phyloP scores from a whole-genome alignment of 2,888 invertebrate genomes.

The Agrochola litura region DNA sequence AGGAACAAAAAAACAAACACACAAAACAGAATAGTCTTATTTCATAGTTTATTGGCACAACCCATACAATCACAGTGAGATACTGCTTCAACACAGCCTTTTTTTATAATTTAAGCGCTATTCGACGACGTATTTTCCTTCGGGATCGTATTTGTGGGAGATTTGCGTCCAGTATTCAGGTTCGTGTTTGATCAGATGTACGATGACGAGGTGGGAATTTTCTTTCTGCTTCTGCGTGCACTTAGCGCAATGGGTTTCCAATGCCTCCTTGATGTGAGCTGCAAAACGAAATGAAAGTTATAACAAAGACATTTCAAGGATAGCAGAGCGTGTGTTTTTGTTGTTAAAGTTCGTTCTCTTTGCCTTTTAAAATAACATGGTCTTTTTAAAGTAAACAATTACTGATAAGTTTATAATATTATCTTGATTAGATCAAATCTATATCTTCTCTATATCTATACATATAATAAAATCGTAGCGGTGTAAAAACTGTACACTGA shows the following conservation, averaged over 20 bases:
- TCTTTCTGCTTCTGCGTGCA: constrained; percentile 78
- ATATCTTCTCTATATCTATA: background rate
- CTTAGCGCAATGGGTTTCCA: constrained; percentile 80
- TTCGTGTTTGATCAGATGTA: constrained; percentile 81
- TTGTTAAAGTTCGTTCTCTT: background rate
- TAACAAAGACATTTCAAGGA: background rate
- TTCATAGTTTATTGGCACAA: constrained; percentile 35
- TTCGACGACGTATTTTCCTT: constrained; percentile 70
- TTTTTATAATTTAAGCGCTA: constrained; percentile 55
- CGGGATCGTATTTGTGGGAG: constrained; percentile 74
- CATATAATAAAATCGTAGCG: no score
- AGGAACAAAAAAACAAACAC: background rate
- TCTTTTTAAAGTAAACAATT: background rate
- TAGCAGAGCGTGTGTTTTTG: background rate
- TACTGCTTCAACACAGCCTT: constrained; percentile 24
- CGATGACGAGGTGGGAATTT: constrained; percentile 76
- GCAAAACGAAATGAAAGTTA: constrained; percentile 43
- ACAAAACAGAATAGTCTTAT: constrained; percentile 2
- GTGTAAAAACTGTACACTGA: no score
- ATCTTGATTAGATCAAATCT: background rate
- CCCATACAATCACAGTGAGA: constrained; percentile 2
- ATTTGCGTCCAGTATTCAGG: constrained; percentile 75
- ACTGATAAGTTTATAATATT: background rate
- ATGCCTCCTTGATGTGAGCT: constrained; percentile 82
- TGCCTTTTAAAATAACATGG: background rate